phyloP scores from a whole-genome alignment of 2,888 invertebrate species.

The Rhimphoctona megacephalus region DNA sequence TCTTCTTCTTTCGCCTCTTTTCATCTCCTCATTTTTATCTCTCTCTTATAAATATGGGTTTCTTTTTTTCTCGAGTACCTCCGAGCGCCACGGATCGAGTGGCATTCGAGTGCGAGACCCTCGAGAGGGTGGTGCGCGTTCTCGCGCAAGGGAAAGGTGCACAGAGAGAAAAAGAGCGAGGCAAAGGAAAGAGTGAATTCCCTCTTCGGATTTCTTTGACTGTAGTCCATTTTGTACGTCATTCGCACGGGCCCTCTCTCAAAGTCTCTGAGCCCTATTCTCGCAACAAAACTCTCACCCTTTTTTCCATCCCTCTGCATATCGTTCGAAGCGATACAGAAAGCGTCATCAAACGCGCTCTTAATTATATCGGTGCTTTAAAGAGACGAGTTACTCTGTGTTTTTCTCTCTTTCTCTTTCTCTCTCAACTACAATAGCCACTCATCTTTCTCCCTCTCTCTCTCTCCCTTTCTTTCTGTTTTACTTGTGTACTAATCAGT shows the following conservation, averaged over 20 bases:
- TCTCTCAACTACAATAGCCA: slow-evolving; percentile 40
- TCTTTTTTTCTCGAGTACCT: slow-evolving; percentile 58
- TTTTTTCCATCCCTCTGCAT: slow-evolving; percentile 37
- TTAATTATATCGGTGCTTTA: slow-evolving; percentile 63
- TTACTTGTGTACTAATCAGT: slow-evolving; percentile 73
- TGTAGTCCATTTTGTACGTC: slow-evolving; percentile 31
- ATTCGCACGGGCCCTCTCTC: slow-evolving; percentile 58
- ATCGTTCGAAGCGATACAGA: slow-evolving; percentile 43
- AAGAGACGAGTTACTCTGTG: slow-evolving; percentile 35
- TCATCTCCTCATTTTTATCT: slow-evolving; percentile 21
- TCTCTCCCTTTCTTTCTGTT: slow-evolving; percentile 34
- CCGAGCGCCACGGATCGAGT: slow-evolving; percentile 65
- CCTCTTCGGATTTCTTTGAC: slow-evolving; percentile 65
- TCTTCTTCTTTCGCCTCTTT: slow-evolving; percentile 36
- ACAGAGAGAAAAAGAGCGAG: neutral
- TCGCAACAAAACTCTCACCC: slow-evolving; percentile 47
- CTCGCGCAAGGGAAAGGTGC: slow-evolving; percentile 55
- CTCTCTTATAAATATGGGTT: slow-evolving; percentile 30
- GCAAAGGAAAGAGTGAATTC: slow-evolving; percentile 22
- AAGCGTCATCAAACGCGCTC: slow-evolving; percentile 64
- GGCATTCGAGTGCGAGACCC: slow-evolving; percentile 60
- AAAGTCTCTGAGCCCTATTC: slow-evolving; percentile 36
- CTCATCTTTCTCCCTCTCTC: slow-evolving; percentile 32
- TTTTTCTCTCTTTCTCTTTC: slow-evolving; percentile 31
- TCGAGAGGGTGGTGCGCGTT: slow-evolving; percentile 65